phyloP scores from a whole-genome alignment of 2,797 vertebrate species.

The Stomatorhinus walkeri region DNA sequence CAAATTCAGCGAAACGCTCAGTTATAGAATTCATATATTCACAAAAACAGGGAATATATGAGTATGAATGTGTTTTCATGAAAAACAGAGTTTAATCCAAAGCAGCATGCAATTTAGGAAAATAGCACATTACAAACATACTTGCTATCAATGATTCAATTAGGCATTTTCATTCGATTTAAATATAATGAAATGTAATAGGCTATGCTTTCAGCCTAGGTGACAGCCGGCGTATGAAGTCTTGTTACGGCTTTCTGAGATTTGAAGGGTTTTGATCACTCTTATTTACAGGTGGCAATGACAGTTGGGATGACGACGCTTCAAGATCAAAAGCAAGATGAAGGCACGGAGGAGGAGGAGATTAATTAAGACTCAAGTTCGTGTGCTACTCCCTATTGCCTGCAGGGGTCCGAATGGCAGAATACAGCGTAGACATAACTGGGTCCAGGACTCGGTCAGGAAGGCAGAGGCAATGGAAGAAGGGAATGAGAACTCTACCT shows the following conservation, averaged over 20 bases:
- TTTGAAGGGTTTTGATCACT: constrained; percentile 41
- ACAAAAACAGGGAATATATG: neutral
- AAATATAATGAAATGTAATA: neutral
- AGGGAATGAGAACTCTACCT: neutral
- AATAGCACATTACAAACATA: neutral
- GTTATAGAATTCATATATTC: neutral
- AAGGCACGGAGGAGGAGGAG: constrained; percentile 30
- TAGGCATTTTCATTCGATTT: neutral
- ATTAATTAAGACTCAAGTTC: neutral
- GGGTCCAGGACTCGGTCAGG: neutral
- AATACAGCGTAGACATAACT: neutral
- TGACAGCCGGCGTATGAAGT: constrained; percentile 18
- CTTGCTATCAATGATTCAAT: neutral
- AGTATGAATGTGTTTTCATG: neutral
- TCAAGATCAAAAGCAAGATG: constrained; percentile 48
- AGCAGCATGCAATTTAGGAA: neutral
- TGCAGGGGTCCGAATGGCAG: neutral
- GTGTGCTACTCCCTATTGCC: neutral
- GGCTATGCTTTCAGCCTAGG: neutral
- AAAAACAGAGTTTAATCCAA: neutral
- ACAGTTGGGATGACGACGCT: constrained; percentile 43
- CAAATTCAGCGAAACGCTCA: neutral
- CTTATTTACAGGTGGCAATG: constrained; percentile 48
- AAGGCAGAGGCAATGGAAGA: neutral
- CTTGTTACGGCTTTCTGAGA: constrained; percentile 46